These are phyloP conservation scores for Sparus aurata DNA, from an alignment of 2,797 vertebrate species.

Conservation along the genomic window DNA sequence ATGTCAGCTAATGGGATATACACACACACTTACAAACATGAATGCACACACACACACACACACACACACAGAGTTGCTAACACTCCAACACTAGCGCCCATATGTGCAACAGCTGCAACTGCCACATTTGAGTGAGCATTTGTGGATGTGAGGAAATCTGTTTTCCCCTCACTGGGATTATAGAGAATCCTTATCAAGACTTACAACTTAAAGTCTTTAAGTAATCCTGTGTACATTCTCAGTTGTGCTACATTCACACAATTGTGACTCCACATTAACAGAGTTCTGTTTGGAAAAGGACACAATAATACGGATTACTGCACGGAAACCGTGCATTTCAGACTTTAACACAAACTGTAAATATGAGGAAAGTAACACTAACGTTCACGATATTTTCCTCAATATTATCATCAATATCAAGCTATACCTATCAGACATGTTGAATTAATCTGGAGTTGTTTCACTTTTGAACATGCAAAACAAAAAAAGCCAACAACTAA, in stretches of 20 bases:
- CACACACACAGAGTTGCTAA: conserved; percentile 30
- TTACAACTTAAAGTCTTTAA: neutral
- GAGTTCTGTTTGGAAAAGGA: neutral
- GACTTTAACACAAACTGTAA: neutral
- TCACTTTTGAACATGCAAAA: neutral
- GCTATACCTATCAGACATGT: neutral
- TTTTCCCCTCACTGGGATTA: conserved; percentile 16
- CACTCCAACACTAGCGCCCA: conserved; percentile 1
- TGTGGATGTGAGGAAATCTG: conserved; percentile 22
- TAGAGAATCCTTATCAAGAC: conserved; percentile 1
- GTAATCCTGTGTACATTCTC: neutral
- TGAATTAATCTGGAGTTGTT: neutral
- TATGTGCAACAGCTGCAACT: conserved; percentile 63
- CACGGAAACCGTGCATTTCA: neutral
- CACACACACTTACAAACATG: conserved; percentile 16
- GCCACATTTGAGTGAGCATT: conserved; percentile 27
- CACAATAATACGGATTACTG: neutral
- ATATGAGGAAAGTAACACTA: neutral
- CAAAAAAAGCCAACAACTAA: neutral
- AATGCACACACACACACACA: conserved; percentile 28
- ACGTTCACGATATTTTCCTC: neutral
- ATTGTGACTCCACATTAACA: neutral
- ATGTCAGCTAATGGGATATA: conserved; percentile 42
- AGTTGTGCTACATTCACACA: neutral
- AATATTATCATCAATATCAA: neutral